phyloP scores from a whole-genome alignment of 2,888 invertebrate species.

The Apamea crenata region DNA sequence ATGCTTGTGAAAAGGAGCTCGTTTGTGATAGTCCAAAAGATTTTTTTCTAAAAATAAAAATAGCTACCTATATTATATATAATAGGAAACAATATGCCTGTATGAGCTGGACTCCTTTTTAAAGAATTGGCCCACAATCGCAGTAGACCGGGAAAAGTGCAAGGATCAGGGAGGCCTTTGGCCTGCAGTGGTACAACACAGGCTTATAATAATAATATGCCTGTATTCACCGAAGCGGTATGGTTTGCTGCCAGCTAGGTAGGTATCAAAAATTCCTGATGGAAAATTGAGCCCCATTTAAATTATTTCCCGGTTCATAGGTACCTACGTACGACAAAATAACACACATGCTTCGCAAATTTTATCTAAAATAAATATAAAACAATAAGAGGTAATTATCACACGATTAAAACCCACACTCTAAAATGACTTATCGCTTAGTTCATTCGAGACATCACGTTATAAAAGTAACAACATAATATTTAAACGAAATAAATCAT shows the following conservation, averaged over 20 bases:
- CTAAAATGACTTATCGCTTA: conserved; percentile 40
- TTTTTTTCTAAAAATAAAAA: too few relatives aligned
- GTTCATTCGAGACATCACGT: conserved; percentile 21
- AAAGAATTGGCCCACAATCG: too few relatives aligned
- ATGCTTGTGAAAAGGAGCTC: neutral
- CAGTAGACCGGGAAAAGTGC: too few relatives aligned
- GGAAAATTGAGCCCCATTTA: neutral
- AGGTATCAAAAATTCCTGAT: neutral
- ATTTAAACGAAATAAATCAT: conserved; percentile 49
- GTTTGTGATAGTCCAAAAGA: neutral
- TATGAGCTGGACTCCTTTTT: too few relatives aligned
- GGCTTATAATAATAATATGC: too few relatives aligned
- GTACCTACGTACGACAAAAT: neutral
- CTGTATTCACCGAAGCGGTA: neutral
- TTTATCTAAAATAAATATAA: neutral
- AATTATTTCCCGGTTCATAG: neutral
- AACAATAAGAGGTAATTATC: conserved; percentile 19
- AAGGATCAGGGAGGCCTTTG: too few relatives aligned
- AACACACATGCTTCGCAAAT: neutral
- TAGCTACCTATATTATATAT: neutral
- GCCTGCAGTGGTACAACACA: too few relatives aligned
- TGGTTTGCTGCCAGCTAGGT: neutral
- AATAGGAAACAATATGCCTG: neutral
- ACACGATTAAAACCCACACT: conserved; percentile 45
- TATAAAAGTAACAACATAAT: conserved; percentile 49